Conservation (phyloP, 2,113 vertebrate species). For the Aramus guarauna region DNA sequence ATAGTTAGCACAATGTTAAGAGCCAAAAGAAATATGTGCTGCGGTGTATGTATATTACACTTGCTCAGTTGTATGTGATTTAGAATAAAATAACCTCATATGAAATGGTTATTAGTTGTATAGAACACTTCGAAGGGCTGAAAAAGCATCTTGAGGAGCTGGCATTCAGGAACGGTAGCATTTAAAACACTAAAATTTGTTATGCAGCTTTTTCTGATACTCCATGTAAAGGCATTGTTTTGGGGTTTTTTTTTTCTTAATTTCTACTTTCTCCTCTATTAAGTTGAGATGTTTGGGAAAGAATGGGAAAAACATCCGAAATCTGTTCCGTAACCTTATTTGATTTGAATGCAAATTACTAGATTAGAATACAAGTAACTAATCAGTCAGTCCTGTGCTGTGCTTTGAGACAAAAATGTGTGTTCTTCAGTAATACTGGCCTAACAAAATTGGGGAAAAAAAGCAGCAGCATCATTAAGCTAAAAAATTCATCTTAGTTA, state of each 20-base stretch:
- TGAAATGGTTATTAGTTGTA: neutral
- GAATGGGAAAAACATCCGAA: neutral
- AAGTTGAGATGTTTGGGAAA: neutral
- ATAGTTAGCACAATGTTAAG: neutral
- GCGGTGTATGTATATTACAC: neutral
- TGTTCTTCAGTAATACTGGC: neutral
- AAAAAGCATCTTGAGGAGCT: neutral
- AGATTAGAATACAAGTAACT: neutral
- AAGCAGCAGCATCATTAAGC: neutral
- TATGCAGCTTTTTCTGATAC: neutral
- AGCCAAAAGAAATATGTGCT: neutral
- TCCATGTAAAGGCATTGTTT: neutral
- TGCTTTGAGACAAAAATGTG: neutral
- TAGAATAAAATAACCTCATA: neutral
- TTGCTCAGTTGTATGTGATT: neutral
- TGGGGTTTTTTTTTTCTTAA: neutral
- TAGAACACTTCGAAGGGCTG: neutral
- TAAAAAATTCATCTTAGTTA: neutral
- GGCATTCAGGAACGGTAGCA: neutral
- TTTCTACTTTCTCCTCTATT: neutral
- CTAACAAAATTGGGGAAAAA: neutral
- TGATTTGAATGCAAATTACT: neutral
- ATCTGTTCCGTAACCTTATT: neutral
- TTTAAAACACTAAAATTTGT: neutral
- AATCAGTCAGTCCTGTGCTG: neutral